These are phyloP conservation scores for Callipepla californica DNA, from an alignment of 2,113 vertebrate genomes.

Conservation along the genomic window DNA sequence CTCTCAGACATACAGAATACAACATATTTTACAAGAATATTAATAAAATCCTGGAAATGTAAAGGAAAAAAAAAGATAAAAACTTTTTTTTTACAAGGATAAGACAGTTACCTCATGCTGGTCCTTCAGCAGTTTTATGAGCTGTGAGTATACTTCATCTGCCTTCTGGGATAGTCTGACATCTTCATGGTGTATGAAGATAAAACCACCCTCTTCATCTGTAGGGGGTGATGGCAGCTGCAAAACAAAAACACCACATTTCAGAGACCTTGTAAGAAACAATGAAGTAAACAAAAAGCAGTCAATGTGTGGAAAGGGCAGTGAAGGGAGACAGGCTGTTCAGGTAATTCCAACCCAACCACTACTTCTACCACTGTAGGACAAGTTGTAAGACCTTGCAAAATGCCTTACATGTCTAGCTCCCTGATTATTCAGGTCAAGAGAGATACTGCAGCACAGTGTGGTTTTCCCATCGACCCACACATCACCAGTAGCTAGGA, in stretches of 20 bases:
- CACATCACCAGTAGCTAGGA: background rate
- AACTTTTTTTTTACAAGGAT: background rate
- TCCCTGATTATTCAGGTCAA: background rate
- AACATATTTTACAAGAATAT: background rate
- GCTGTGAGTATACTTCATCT: constrained; percentile 89
- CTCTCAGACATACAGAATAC: background rate
- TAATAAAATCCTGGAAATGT: background rate
- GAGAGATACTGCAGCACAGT: background rate
- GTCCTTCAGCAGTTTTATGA: constrained; percentile 89
- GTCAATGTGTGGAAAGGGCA: background rate
- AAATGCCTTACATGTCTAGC: background rate
- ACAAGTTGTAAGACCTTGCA: background rate
- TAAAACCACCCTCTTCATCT: constrained; percentile 92
- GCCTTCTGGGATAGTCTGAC: constrained; percentile 88
- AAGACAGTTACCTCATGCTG: constrained; percentile 84
- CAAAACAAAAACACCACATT: constrained; percentile 15
- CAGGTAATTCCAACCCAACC: background rate
- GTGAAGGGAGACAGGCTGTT: background rate
- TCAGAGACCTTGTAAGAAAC: background rate
- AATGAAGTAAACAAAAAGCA: background rate
- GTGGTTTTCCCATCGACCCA: background rate
- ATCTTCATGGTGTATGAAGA: constrained; percentile 92
- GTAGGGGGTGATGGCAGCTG: constrained; percentile 92
- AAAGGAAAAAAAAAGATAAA: background rate
- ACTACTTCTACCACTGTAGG: background rate